phyloP scores from a whole-genome alignment of 2,797 vertebrate genomes.

The Hafferia zeledoni region DNA sequence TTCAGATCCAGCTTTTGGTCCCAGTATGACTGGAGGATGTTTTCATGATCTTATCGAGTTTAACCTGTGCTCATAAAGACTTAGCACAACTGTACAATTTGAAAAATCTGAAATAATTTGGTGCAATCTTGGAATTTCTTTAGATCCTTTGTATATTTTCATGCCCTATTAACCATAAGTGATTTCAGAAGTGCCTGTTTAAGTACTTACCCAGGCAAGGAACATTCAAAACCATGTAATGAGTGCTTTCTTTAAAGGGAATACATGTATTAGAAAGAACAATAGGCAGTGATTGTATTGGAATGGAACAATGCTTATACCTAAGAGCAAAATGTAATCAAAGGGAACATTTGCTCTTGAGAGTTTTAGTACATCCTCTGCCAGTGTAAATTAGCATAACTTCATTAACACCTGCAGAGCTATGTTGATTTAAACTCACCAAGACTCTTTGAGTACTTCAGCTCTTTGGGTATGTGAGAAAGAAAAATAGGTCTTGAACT shows the following conservation, averaged over 20 bases:
- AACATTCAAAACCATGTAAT: neutral
- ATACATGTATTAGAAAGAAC: neutral
- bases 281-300: neutral
- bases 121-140: neutral
- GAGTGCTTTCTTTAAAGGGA: neutral
- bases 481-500: neutral
- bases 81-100: neutral
- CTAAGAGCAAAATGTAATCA: conserved; percentile 30
- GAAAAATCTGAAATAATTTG: neutral
- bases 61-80: neutral
- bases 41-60: neutral
- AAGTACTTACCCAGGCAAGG: neutral
- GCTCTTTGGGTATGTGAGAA: neutral
- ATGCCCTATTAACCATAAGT: neutral
- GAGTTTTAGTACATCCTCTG: neutral
- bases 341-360: neutral
- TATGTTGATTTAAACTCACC: neutral
- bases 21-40: neutral
- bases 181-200: neutral
- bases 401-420: conserved; percentile 8
- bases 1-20: neutral
- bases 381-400: neutral
- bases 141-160: neutral
- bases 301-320: neutral
- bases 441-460: neutral